These are phyloP conservation scores for Phoxinus phoxinus DNA, from an alignment of 2,113 vertebrate genomes.

Conservation along the genomic window DNA sequence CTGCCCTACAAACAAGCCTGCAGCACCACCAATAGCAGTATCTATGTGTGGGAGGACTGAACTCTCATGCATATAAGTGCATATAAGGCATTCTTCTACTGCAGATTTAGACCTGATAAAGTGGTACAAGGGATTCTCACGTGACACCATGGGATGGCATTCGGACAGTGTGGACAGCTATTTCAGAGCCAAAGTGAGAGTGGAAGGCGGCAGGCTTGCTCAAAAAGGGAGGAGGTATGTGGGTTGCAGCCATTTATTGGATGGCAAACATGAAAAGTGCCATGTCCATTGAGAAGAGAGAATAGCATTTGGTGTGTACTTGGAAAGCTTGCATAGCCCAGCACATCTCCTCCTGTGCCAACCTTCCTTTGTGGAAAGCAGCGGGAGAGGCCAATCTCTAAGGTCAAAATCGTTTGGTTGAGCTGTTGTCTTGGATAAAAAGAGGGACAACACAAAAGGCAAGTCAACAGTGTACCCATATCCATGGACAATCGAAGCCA, in stretches of 20 bases:
- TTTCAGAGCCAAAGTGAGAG: constrained; percentile 2
- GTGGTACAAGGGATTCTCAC: constrained; percentile 18
- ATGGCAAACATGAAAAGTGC: constrained; percentile 27
- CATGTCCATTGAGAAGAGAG: constrained; percentile 18
- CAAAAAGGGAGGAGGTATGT: not conserved
- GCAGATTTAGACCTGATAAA: constrained; percentile 41
- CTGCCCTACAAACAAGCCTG: constrained; percentile 43
- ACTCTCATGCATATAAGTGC: constrained; percentile 53
- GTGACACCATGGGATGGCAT: constrained; percentile 57
- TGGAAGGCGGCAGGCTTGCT: not conserved
- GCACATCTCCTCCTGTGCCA: not conserved
- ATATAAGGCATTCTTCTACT: constrained; percentile 61
- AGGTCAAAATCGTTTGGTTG: not conserved
- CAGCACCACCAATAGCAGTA: constrained; percentile 25
- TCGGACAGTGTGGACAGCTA: constrained; percentile 15
- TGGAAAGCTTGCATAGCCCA: constrained; percentile 19
- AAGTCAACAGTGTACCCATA: not conserved
- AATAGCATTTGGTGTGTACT: constrained; percentile 42
- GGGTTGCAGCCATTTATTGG: constrained; percentile 35
- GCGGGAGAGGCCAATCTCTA: not conserved
- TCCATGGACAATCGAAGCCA: constrained; percentile 28
- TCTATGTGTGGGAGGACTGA: constrained; percentile 31
- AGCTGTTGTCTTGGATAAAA: constrained; percentile 18
- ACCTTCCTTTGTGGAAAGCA: constrained; percentile 16
- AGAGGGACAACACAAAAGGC: not conserved